Base-by-base conservation (phyloP, 2,113 vertebrate species). In the Orycteropus afer region DNA sequence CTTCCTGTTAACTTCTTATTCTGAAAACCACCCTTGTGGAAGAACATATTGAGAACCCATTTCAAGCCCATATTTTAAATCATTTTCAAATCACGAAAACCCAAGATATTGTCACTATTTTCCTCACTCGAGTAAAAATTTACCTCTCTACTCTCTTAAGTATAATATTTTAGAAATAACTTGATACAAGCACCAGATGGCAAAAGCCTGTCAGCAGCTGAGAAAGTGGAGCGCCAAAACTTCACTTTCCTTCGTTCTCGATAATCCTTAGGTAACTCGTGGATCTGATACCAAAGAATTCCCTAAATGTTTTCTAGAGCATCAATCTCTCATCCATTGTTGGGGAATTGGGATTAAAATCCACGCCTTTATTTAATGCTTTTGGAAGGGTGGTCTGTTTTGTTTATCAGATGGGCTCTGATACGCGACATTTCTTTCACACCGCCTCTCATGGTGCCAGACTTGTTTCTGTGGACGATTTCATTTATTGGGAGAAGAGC, bases 1-100 rank as follows among this genome's bases (percentile, higher is more conserved):
- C n/a, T 82, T 59, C 83, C 34, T 92, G 89, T 95, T n/a, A 84
- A 88, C 29, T 93, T 96, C 45, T 85, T 93, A 82, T 90, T 93
- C 63, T 86, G 91, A 91, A 96, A 96, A 81, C 45, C 86, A 10
- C 74, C 76, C 67, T 89, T 93, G 12, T 80, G 74, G 51, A 51
- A 95, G 40, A 92, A 61, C 79, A 71, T 78, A 94, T 32, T 65
- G 53, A 73, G 37, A 95, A 92, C 6, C 1, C 40, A 85, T 34
- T 87, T 94, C 81, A 92, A 86, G 67, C n/a, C 42, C 25, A 87
- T 90, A 81, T 65, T 63, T 65, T 86, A 93, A 94, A 22, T 69
- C 57, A 80, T 61, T 96, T 96, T 89, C 80, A 93, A 94, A 90
- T 90, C 17, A 93, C 23, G 73, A 61, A 95, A 80, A 17, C 63